Evolutionary conservation across 1,140 invertebrate species (phyloP), one percentile per base, ranked within the genome.

Genomic region (Lerema accius): DNA sequence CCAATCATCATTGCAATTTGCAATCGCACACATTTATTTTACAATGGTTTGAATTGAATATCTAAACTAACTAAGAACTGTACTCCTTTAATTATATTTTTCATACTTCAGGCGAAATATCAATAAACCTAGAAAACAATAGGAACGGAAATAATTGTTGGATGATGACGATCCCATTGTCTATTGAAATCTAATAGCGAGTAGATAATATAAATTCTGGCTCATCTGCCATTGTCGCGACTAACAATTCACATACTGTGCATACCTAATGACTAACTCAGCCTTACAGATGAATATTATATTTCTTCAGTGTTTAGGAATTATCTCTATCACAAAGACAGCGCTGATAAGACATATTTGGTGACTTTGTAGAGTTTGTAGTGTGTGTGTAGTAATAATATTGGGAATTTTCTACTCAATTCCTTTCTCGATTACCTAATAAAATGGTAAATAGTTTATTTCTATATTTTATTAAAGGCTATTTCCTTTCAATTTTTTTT

Each of bases 171-270:
- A 55, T 42, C 61, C 69, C 67, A 75, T 77, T 80, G 76, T 81
- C 62, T 80, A 72, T 76, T 76, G 66, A 72, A 76, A 76, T 26
- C 67, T 70, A 72, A 72, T 76, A 69, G 73, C 71, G 73, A 67
- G 53, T 16, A 69, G 16, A 40, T 59, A 65, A 71, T 78, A 68
- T 81, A 80, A 82, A 82, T 78, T 78, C 49, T 46, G 64, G 58
- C 69, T 56, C 73, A 65, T 56, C 55, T 68, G 56, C 75, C 62
- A 84, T 84, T 86, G 83, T 86, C 48, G 67, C 48, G 53, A 40
- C 50, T 53, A 82, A 83, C 84, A 86, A 86, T 86, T 65, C 61
- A 40, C 53, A 39, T 86, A 76, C 84, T 84, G 71, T 79, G 75
- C 68, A 79, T 84, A 72, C 72, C 75, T 66, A 40, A 35, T 80